A percentile compares a stretch with the other conserved stretches of the same genome.
Conservation (phyloP, 2,888 invertebrate genomes). For the Phrixothrix hirtus region DNA sequence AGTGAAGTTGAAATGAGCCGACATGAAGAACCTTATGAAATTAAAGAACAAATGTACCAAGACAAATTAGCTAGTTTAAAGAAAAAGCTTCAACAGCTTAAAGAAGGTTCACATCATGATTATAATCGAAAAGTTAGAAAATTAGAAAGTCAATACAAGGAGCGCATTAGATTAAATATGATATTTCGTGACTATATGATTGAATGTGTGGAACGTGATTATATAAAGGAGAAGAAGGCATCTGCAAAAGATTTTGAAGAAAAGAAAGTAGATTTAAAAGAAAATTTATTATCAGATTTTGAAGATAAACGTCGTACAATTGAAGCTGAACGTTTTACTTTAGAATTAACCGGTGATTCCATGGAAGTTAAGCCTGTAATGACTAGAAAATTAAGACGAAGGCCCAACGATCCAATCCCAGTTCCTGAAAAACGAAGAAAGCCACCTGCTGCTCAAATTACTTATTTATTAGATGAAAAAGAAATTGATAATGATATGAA, state of each 20-base stretch:
- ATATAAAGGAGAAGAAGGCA: conserved; percentile 82
- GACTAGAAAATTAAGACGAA: conserved; percentile 86
- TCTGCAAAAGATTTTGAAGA: conserved; percentile 93
- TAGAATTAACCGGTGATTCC: conserved; percentile 89
- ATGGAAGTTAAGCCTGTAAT: conserved; percentile 95
- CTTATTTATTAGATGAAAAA: conserved; percentile 83
- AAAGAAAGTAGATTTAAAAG: conserved; percentile 87
- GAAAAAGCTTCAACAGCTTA: conserved; percentile 85
- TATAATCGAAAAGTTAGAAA: conserved; percentile 80
- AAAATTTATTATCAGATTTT: conserved; percentile 86
- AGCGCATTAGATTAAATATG: conserved; percentile 76
- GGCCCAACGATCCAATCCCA: conserved; percentile 93
- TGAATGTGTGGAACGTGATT: conserved; percentile 87
- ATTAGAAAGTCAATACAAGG: conserved; percentile 79
- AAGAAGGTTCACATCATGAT: conserved; percentile 85
- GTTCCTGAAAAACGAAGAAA: conserved; percentile 86
- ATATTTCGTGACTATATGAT: conserved; percentile 79
- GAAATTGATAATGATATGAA: conserved; percentile 87
- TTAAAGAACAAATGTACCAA: conserved; percentile 89
- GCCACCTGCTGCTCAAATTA: conserved; percentile 82
- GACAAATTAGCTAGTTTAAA: conserved; percentile 88
- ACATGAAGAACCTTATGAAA: conserved; percentile 79
- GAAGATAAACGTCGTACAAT: conserved; percentile 90
- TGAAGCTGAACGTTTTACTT: conserved; percentile 81
- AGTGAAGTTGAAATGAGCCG: conserved; percentile 92